Evolutionary conservation across 2,113 vertebrate genomes (phyloP), one percentile per base, ranked within the genome.

Genomic region (Tretioscincus oriximinensis): DNA sequence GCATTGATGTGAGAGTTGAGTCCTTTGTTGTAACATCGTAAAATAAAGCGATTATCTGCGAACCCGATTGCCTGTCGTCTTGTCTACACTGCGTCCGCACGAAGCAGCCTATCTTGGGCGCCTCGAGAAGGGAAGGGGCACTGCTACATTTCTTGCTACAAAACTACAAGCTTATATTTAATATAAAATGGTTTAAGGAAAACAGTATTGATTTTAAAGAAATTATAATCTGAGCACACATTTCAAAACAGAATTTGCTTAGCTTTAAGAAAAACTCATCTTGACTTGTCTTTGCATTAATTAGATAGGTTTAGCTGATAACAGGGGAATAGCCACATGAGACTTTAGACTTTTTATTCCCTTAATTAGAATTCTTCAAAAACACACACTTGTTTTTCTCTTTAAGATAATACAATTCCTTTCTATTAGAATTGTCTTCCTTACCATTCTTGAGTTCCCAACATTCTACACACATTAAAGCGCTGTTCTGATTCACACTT

Each of bases 201-300:
- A 28, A 65, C 47, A n/a, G 31, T 64, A 76, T 76, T 76, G 74
- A 76, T 76, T 77, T 65, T 65, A 65, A 77, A 18, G 64, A 22
- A 51, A 16, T 66, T 49, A 22, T 77, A n/a, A 29, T 28, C 64
- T 31, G 49, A 45, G 6, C 5, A 29, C 29, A 51, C 5, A 77
- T 10, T 67, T 51, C 64, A 67, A 21, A 54, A 77, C 41, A 67
- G 11, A 67, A 67, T 67, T n/a, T 14, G n/a, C 45, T 77, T n/a
- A 77, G 51, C 28, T 77, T 47, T 54, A 47, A 35, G 45, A 54
- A 68, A 77, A 77, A 66, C 41, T 49, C 45, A 41, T 22, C 28
- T 54, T 63, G 73, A 75, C 31, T 70, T 73, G 76, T 31, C 76
- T 45, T 76, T 66, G 63, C 75, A 49, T 51, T 77, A 77, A 77